Conservation (phyloP, 2,113 vertebrate species). For the Muntiacus muntjak region DNA sequence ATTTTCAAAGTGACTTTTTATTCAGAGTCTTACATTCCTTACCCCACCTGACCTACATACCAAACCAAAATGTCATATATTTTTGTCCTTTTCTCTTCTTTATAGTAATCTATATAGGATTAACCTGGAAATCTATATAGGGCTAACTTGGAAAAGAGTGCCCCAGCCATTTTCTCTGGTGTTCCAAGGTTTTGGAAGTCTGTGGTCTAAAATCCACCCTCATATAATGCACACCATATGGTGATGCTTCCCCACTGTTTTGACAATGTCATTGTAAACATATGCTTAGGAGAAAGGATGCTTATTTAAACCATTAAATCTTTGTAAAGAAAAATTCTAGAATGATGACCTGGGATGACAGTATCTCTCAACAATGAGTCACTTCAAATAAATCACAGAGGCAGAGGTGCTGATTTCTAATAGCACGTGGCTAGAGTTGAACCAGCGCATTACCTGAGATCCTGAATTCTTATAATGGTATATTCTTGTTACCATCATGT, state of each 20-base stretch:
- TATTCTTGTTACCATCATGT: not conserved
- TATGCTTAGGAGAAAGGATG: constrained; percentile 26
- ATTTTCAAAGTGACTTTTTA: constrained; percentile 27
- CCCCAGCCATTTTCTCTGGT: too few species aligned
- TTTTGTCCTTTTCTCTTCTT: not conserved
- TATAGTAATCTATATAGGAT: not conserved
- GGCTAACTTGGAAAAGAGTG: not conserved
- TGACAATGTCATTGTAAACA: constrained; percentile 40
- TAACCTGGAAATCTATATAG: not conserved
- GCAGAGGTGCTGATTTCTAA: not conserved
- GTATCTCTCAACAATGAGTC: not conserved
- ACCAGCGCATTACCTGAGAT: not conserved
- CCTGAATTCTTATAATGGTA: not conserved
- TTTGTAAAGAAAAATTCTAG: not conserved
- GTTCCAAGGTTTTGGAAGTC: not conserved
- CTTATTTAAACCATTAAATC: constrained; percentile 12
- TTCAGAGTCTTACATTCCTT: not conserved
- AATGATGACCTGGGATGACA: not conserved
- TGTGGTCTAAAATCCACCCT: not conserved
- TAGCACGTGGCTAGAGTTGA: not conserved
- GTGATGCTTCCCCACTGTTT: not conserved
- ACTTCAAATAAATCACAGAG: not conserved
- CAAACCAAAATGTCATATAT: not conserved
- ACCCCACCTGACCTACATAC: not conserved
- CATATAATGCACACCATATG: constrained; percentile 5